Evolutionary conservation across 2,888 invertebrate species (phyloP), one percentile per base, ranked within the genome.

Genomic region (Ashinkailepas kermadecensis): DNA sequence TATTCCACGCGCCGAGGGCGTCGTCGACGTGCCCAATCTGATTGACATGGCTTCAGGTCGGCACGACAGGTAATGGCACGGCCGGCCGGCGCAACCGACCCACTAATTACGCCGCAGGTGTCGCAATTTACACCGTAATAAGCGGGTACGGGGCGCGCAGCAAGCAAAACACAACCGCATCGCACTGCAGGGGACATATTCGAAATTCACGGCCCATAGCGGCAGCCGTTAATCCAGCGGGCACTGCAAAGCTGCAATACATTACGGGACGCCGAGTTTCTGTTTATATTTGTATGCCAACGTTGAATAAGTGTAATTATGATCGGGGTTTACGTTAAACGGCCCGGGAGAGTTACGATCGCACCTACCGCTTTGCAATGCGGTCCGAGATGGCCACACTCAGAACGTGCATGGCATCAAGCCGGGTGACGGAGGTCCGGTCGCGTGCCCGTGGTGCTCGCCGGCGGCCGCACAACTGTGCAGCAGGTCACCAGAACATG

Each of bases 101-200:
- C 65, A 74, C 74, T 74, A 39, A 74, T 74, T 54, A 74, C 54
- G 18, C 54, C 54, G 18, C 54, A 8, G 74, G 74, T 74, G 74
- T 74, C 74, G 12, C 74, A 74, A 39, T 54, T 39, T 15, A 54
- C 25, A n/a, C 25, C 25, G 12, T 67, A 67, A 67, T 67, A 67
- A 67, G 67, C 67, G 25, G 67, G 67, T 67, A 25, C n/a, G 67
- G 25, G 25, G 67, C 67, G 62, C 67, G 67, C 67, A n/a, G 67
- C n/a, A n/a, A n/a, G 67, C 67, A 25, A 4, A 67, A 67, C 67
- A 67, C 67, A 25, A n/a, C 25, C 12, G 23, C n/a, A 13, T n/a
- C 67, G 67, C 67, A 67, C 67, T 67, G 67, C 67, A n/a, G 67
- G 67, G 8, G 67, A n/a, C 67, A n/a, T 13, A 25, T 54, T 74